phyloP scores from a whole-genome alignment of 2,113 vertebrate genomes.

The Ageneiosus marmoratus region DNA sequence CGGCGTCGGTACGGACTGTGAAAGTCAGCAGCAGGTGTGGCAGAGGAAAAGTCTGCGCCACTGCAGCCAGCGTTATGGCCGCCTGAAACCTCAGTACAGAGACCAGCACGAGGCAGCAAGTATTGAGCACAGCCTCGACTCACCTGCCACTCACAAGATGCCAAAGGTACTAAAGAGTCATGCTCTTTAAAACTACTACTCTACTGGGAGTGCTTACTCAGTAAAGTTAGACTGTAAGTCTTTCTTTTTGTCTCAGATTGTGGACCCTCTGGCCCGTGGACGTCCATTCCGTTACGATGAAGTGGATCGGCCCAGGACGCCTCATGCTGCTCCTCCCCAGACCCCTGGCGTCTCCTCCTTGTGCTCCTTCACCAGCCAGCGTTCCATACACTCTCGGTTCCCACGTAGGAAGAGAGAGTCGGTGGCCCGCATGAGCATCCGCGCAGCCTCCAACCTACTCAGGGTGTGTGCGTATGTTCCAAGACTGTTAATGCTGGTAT shows the following conservation, averaged over 20 bases:
- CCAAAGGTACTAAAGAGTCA: constrained; percentile 79
- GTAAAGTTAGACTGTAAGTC: background rate
- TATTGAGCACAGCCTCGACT: constrained; percentile 84
- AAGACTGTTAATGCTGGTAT: background rate
- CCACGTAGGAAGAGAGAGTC: constrained; percentile 87
- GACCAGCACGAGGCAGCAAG: constrained; percentile 82
- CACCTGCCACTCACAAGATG: constrained; percentile 80
- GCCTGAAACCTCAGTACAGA: constrained; percentile 86
- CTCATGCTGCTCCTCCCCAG: constrained; percentile 70
- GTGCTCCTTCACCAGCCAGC: constrained; percentile 85
- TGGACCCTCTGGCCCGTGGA: constrained; percentile 89
- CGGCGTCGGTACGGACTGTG: constrained; percentile 85
- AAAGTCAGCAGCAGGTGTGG: constrained; percentile 88
- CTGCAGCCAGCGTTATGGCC: constrained; percentile 91
- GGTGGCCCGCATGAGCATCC: constrained; percentile 92
- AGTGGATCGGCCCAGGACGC: constrained; percentile 79
- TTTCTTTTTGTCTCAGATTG: constrained; percentile 74
- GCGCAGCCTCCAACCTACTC: constrained; percentile 86
- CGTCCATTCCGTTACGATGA: constrained; percentile 89
- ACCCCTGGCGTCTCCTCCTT: constrained; percentile 85
- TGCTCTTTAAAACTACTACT: background rate
- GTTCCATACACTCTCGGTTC: constrained; percentile 77
- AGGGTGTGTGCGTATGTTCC: constrained; percentile 64
- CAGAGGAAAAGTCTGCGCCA: constrained; percentile 89
- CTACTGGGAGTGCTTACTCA: background rate